phyloP scores from a whole-genome alignment of 2,797 vertebrate genomes.

The Miopithecus talapoin region DNA sequence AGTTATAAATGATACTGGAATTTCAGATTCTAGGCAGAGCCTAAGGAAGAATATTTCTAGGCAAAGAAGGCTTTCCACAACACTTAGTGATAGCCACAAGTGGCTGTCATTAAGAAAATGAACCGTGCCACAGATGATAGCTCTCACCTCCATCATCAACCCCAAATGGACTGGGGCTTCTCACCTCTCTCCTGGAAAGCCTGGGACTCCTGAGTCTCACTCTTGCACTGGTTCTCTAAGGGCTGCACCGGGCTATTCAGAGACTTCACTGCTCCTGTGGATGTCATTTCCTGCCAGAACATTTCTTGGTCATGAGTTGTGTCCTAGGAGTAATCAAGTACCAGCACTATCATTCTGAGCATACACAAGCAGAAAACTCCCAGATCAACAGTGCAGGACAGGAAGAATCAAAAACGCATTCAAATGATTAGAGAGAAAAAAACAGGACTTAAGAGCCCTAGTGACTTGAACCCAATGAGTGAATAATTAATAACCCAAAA shows the following conservation, averaged over 20 bases:
- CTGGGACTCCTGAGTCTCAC: slow-evolving; percentile 7
- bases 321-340: slow-evolving; percentile 64
- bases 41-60: slow-evolving; percentile 28
- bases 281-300: slow-evolving; percentile 19
- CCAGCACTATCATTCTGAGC: slow-evolving; percentile 42
- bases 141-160: background rate
- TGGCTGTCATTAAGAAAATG: background rate
- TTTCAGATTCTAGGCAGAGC: slow-evolving; percentile 18
- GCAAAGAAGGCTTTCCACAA: background rate
- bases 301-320: slow-evolving; percentile 35
- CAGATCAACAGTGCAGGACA: background rate
- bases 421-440: background rate
- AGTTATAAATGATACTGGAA: background rate
- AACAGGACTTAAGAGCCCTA: background rate
- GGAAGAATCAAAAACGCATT: slow-evolving; percentile 25
- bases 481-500: background rate
- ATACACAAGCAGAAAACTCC: background rate
- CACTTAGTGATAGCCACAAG: background rate
- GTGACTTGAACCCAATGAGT: background rate
- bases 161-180: background rate
- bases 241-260: background rate
- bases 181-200: slow-evolving; percentile 30
- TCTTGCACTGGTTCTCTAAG: background rate
- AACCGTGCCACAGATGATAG: background rate
- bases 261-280: background rate